Base-by-base conservation (phyloP, 2,888 invertebrate species). In the Cheilosia vernalis region DNA sequence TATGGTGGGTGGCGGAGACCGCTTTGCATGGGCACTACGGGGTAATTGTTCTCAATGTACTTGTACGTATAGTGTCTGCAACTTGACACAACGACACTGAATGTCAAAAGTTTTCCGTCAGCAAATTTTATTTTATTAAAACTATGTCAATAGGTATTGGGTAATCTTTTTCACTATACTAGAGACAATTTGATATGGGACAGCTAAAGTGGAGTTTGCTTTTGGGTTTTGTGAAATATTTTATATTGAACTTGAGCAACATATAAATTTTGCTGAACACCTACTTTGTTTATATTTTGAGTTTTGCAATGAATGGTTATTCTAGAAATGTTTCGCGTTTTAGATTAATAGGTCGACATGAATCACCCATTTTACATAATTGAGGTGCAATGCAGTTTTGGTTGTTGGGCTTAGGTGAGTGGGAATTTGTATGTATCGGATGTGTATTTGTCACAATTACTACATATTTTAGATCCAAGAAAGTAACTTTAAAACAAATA, bases 71-170 rank as follows among this genome's bases (percentile, higher is more conserved):
- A n/a, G 24, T 37, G 53, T 40, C 51, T 51, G 9, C 10, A 30
- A 63, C 27, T 30, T 13, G 21, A 61, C 24, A 72, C n/a, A 33
- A 27, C 15, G 15, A 74, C 74, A 80, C 67, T 80, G 47, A 30
- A 21, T 42, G 61, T 24, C 4, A 27, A 67, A 74, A 74, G 61
- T 74, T 56, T 63, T 42, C 67, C 17, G 17, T 81, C 80, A 74
- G 80, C 80, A 61, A 15, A 27, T 42, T 61, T 44, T 70, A 17
- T 24, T 70, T 3, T 42, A 47, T 47, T 37, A 19, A 64, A 58
- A 37, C 27, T 72, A 21, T 72, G 70, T 72, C 70, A 72, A 3
- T 13, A 70, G 53, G 44, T 63, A 55, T 63, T 73, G 72, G 72
- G 51, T 53, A 63, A 73, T 53, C 1, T 4, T 70, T 56, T 1